Base-by-base conservation (phyloP, 2,113 vertebrate species). In the Cololabis saira region DNA sequence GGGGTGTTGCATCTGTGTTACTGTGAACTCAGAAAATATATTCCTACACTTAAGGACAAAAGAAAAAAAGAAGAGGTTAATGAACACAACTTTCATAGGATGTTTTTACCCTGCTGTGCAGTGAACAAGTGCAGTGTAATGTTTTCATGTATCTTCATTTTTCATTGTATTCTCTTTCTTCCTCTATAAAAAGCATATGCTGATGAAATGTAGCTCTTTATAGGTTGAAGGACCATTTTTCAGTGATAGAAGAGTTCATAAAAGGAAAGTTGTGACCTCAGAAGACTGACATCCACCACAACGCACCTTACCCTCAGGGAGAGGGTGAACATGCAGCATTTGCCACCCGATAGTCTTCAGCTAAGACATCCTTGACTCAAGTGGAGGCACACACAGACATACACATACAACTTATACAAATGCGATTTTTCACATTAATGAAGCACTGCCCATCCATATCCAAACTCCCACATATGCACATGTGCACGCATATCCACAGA, bases 301-400 rank as follows among this genome's bases (percentile, higher is more conserved):
- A 50, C 76, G 45, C 17, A 55, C 60, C 48, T 65, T 67, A 78
- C 70, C 85, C 68, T 61, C 12, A 11, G 59, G 69, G 67, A 61
- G 40, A 52, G 53, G 51, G 21, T 3, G 62, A 84, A 69, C 71
- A 78, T 12, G 37, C 45, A 68, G 85, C 87, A 88, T 87, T 89
- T 86, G 85, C 67, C 85, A 90, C 84, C 76, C 87, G 24, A 88
- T 89, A 83, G 63, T 75, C 87, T 74, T 90, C 82, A 72, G 62
- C 78, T 61, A 70, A 66, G 63, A 73, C 65, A 70, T 59, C 52
- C 59, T 61, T 68, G 58, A 55, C 69, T 71, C 60, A 62, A 40
- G 3, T 27, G 13, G 21, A 16, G 15, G 19, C 42, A 47, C 44
- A 33, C n/a, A n/a, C 21, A 12, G 37, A 7, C 3, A 30, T 51